Evolutionary conservation across 1,140 invertebrate genomes (phyloP).

Genomic region (Listronotus bonariensis): DNA sequence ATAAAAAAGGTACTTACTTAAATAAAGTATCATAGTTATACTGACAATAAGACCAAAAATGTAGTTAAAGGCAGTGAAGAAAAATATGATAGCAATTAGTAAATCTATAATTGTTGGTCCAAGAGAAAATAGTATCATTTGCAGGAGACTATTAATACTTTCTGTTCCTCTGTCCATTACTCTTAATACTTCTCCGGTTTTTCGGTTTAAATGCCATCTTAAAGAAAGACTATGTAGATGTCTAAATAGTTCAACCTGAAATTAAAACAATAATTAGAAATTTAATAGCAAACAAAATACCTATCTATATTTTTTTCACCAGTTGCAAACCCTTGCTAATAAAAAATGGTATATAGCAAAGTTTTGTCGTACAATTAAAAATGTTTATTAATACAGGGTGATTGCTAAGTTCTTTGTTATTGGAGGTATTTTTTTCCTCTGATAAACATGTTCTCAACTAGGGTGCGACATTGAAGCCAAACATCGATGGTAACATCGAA

Average conservation of each 20-base stretch:
- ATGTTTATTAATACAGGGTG: too few relatives aligned
- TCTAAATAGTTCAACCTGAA: slow-evolving; percentile 75
- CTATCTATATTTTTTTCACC: too few relatives aligned
- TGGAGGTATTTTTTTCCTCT: too few relatives aligned
- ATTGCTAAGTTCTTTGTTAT: too few relatives aligned
- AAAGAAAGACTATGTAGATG: slow-evolving; percentile 87
- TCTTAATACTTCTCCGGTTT: slow-evolving; percentile 93
- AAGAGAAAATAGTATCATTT: slow-evolving; percentile 86
- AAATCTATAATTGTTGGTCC: slow-evolving; percentile 92
- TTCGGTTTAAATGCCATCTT: slow-evolving; percentile 88
- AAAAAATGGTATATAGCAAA: too few relatives aligned
- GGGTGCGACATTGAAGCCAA: too few relatives aligned
- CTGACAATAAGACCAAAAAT: slow-evolving; percentile 96
- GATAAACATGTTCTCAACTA: too few relatives aligned
- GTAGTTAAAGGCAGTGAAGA: slow-evolving; percentile 83
- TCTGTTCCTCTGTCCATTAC: slow-evolving; percentile 96
- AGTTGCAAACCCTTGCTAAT: too few relatives aligned
- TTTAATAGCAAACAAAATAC: too few relatives aligned
- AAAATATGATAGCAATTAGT: slow-evolving; percentile 87
- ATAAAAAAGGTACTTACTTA: slow-evolving; percentile 69
- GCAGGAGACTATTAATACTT: slow-evolving; percentile 90
- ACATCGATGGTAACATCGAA: too few relatives aligned
- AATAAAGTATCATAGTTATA: slow-evolving; percentile 87
- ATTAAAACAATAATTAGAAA: slow-evolving; percentile 24
- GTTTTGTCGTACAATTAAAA: too few relatives aligned